Percentiles rank a stretch among this genome's conserved stretches.
Evolutionary conservation across 1,140 invertebrate species (phyloP).

Genomic region (Cylas formicarius): DNA sequence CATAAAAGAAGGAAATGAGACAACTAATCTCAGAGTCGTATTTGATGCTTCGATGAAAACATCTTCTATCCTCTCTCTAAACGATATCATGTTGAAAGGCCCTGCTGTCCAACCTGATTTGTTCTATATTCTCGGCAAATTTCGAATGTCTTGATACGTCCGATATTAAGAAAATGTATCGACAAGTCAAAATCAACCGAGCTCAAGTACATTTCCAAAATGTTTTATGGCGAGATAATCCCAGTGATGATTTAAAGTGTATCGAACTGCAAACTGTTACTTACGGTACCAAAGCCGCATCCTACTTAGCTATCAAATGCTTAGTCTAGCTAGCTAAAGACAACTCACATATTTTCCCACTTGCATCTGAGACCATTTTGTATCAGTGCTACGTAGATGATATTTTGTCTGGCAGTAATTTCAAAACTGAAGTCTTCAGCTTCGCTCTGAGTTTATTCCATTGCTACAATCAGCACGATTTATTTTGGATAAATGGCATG

Average conservation of each 20-base stretch:
- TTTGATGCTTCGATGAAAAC: conserved; percentile 36
- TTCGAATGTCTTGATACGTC: conserved; percentile 4
- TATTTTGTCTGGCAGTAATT: conserved; percentile 17
- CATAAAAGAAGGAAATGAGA: conserved; percentile 25
- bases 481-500: conserved; percentile 11
- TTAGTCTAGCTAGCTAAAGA: conserved; percentile 17
- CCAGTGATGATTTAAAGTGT: conserved; percentile 8
- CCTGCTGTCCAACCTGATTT: conserved; percentile 16
- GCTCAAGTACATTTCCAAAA: conserved; percentile 10
- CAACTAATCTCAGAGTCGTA: conserved; percentile 35
- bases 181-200: conserved; percentile 9
- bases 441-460: conserved; percentile 3
- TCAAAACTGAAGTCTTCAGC: neutral
- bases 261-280: conserved; percentile 11
- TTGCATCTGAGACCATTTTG: conserved; percentile 25
- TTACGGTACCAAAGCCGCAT: conserved; percentile 6
- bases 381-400: conserved; percentile 19
- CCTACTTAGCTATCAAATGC: conserved; percentile 8
- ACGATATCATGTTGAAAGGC: conserved; percentile 27
- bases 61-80: conserved; percentile 33
- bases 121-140: conserved; percentile 10
- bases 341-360: conserved; percentile 2
- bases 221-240: conserved; percentile 11
- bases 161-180: conserved; percentile 16
- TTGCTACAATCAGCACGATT: conserved; percentile 8